A percentile compares a stretch with the other conserved stretches of the same genome.
Conservation (phyloP, 2,797 vertebrate genomes). For the Galaxias olidus region DNA sequence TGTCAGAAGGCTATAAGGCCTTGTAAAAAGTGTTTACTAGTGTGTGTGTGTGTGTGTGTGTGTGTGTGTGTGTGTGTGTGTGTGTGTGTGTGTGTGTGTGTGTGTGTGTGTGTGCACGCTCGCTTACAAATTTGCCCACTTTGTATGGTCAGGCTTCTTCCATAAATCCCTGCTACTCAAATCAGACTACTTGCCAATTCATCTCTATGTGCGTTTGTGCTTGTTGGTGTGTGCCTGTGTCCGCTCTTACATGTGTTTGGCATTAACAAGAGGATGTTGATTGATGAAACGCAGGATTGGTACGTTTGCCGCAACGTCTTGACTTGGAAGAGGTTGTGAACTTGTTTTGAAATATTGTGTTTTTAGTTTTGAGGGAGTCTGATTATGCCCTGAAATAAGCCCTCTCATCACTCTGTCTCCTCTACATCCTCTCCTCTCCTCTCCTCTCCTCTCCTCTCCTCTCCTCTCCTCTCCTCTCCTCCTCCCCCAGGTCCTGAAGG, state of each 20-base stretch:
- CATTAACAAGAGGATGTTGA: neutral
- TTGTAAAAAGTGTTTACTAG: conserved; percentile 34
- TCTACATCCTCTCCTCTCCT: neutral
- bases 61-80: neutral
- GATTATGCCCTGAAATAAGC: neutral
- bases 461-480: conserved; percentile 48
- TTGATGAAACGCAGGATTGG: conserved; percentile 1
- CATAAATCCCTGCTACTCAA: no score
- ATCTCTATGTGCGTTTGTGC: neutral
- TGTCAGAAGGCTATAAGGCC: conserved; percentile 62
- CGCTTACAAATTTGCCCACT: neutral
- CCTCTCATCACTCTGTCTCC: neutral
- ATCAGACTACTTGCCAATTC: no score
- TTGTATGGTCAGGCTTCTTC: no score
- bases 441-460: neutral
- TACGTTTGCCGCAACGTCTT: neutral
- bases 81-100: conserved; percentile 8
- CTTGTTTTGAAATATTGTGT: conserved; percentile 4
- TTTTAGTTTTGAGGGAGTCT: neutral
- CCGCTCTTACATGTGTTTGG: neutral
- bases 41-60: neutral
- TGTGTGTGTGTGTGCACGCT: neutral
- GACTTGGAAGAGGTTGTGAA: no score
- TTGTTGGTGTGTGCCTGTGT: neutral
- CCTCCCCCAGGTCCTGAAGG: conserved; percentile 87